Evolutionary conservation across 1,140 invertebrate genomes (phyloP).

Genomic region (Charaxes varanes): DNA sequence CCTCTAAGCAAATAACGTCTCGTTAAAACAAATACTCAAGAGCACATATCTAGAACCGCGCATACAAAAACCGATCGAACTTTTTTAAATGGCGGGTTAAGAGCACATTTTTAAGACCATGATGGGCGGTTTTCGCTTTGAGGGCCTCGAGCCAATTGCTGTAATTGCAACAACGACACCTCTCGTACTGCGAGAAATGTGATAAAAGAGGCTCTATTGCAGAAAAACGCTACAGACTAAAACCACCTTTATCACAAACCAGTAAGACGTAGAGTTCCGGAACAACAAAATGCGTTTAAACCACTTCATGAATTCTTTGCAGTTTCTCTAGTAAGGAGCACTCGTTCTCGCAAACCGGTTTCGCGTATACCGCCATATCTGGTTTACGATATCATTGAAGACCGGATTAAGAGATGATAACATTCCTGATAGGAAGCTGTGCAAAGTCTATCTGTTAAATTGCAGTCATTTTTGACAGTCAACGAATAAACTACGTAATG

Average conservation of each 20-base stretch:
- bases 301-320: conserved; percentile 26
- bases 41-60: no score
- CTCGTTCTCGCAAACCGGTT: conserved; percentile 57
- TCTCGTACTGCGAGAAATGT: conserved; percentile 24
- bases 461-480: no score
- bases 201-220: conserved; percentile 21
- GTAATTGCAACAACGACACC: conserved; percentile 66
- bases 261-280: conserved; percentile 12
- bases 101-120: conserved; percentile 20
- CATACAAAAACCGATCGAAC: no score
- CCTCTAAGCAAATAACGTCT: no score
- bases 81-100: no score
- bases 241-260: conserved; percentile 10
- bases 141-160: conserved; percentile 67
- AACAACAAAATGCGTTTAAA: conserved; percentile 6
- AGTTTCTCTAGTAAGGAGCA: conserved; percentile 50
- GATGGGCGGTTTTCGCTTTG: conserved; percentile 60
- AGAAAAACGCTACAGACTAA: conserved; percentile 7
- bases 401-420: conserved; percentile 66
- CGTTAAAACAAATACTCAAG: no score
- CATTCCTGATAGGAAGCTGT: conserved; percentile 51
- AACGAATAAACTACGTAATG: no score
- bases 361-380: conserved; percentile 56
- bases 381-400: conserved; percentile 60
- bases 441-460: conserved; percentile 56